Evolutionary conservation across 2,888 invertebrate genomes (phyloP), one percentile per base, ranked within the genome.

Genomic region (Hirtodrosophila duncani): DNA sequence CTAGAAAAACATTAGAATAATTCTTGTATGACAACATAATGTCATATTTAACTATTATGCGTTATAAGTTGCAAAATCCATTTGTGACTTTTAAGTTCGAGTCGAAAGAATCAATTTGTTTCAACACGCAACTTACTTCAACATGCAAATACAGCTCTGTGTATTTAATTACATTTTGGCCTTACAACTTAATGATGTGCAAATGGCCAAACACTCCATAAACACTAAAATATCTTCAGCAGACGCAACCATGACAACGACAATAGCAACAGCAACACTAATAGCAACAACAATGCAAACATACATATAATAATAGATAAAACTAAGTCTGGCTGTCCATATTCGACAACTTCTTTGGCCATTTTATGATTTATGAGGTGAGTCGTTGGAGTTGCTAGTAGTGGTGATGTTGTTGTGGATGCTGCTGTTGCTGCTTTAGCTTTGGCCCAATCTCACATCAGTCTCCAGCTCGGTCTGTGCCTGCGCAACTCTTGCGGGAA

Each of bases 311-410:
- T 49, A 49, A 39, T 39, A 29, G 38, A 10, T 17, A 49, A 30
- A 27, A 23, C 49, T 45, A 14, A 13, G 21, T 10, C 24, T 38
- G 8, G 7, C 9, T 16, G 26, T 6, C 38, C 36, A 18, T 9
- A 13, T 18, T 45, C 39, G 14, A 29, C 56, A 37, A 55, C 56
- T 57, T 58, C 37, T 55, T 56, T 57, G 56, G 57, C 44, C 37
- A 31, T 33, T 67, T 64, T 64, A 64, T 74, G 78, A 78, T 78
- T 75, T 75, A 77, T 67, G 74, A 74, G 63, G 67, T 66, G 72
- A 45, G 41, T 60, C 68, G 50, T 36, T 57, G 66, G 39, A n/a
- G n/a, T n/a, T n/a, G n/a, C n/a, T n/a, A n/a, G n/a, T n/a, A n/a
- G n/a, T n/a, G n/a, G n/a, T n/a, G n/a, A n/a, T n/a, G n/a, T n/a